Evolutionary conservation across 2,797 vertebrate genomes (phyloP).

Genomic region (Chrosomus eos): DNA sequence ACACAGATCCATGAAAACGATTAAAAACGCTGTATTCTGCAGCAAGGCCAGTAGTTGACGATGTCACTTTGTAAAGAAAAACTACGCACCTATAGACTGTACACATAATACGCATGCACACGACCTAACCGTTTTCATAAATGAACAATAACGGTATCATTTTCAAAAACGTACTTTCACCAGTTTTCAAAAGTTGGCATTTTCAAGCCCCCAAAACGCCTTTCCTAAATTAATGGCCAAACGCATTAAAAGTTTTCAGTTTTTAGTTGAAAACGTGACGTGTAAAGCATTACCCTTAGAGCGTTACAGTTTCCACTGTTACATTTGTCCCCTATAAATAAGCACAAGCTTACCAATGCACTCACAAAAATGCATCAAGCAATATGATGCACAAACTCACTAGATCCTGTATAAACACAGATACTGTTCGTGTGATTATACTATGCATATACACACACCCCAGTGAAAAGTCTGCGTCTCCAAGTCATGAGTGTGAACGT

Average conservation of each 20-base stretch:
- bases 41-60: not conserved
- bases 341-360: not conserved
- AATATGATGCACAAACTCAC: not conserved
- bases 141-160: not conserved
- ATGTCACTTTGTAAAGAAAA: not conserved
- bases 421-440: conserved; percentile 15
- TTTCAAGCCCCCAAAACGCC: not conserved
- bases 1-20: not conserved
- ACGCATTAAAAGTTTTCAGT: not conserved
- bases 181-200: not conserved
- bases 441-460: conserved; percentile 13
- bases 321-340: not conserved
- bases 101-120: not conserved
- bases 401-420: conserved; percentile 33
- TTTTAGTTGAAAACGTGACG: not conserved
- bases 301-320: not conserved
- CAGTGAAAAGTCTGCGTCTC: not conserved
- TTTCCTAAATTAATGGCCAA: not conserved
- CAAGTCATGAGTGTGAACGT: conserved; percentile 5
- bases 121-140: not conserved
- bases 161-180: not conserved
- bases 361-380: not conserved
- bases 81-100: not conserved
- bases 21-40: too few species aligned
- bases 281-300: not conserved